Evolutionary conservation across 2,888 invertebrate species (phyloP), one percentile per base, ranked within the genome.

Genomic region (Elmis aenea): DNA sequence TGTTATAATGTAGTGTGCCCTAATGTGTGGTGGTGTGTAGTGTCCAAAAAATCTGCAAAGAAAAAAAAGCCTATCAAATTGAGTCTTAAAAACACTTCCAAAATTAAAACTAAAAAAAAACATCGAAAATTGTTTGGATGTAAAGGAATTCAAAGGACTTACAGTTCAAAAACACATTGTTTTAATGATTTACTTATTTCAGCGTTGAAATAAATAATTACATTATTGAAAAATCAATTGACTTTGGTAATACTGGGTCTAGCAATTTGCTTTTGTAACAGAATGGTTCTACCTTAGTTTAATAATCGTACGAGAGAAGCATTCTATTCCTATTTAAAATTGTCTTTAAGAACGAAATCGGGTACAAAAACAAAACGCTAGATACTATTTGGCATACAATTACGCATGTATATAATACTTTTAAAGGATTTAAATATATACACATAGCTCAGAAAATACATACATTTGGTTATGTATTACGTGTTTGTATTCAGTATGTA

Each of bases 101-200:
- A n/a, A n/a, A n/a, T n/a, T n/a, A n/a, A n/a, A n/a, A 24, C 25
- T 24, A 9, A 5, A 9, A 9, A 6, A 26, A 5, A 6, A 26
- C 8, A 12, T 4, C 10, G 13, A 26, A 6, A 11, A 9, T 5
- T 23, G 5, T 26, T 11, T 26, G 31, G 13, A 26, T 26, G 13
- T 6, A 5, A 21, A 13, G 35, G 24, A 15, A 33, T 26, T 35
- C 45, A n/a, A n/a, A n/a, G 38, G 38, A 37, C 52, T 53, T 46
- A 57, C 58, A 64, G 63, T 66, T 67, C 67, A 67, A 67, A 67
- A 67, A 66, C 66, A 66, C 67, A 66, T 55, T 48, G 39, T 48
- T 50, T 50, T 51, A 54, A 61, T 52, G 52, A 54, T 66, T 66
- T 66, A 66, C 64, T 66, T 58, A 55, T 59, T 59, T 61, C 57